These are phyloP conservation scores for Falco novaeseelandiae DNA, from an alignment of 2,797 vertebrate genomes.

Conservation along the genomic window DNA sequence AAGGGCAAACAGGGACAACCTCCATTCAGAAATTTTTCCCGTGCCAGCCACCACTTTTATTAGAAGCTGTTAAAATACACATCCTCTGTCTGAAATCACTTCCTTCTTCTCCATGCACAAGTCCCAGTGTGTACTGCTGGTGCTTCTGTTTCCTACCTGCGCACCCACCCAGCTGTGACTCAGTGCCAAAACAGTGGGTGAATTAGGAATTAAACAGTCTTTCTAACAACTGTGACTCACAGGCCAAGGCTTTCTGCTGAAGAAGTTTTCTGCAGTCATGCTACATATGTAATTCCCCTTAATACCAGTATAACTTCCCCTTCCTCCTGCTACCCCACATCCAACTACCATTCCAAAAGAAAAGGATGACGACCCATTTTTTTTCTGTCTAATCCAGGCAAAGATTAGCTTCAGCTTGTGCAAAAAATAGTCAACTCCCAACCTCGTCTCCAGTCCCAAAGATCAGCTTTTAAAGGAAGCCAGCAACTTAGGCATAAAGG, in stretches of 20 bases:
- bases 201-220: conserved; percentile 5
- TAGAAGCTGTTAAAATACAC: neutral
- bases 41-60: neutral
- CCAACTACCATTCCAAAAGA: neutral
- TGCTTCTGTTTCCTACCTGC: conserved; percentile 25
- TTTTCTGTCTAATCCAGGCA: neutral
- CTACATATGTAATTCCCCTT: neutral
- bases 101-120: neutral
- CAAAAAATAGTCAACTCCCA: neutral
- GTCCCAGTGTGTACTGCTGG: neutral
- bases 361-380: neutral
- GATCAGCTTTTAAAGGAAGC: neutral
- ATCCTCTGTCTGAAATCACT: neutral
- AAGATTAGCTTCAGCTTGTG: neutral
- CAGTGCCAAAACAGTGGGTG: conserved; percentile 32
- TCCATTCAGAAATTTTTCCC: neutral
- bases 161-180: conserved; percentile 57
- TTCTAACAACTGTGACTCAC: conserved; percentile 59
- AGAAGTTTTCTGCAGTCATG: neutral
- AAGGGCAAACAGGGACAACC: neutral
- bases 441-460: neutral
- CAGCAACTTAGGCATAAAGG: neutral
- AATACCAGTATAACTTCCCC: neutral
- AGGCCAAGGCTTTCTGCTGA: neutral
- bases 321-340: neutral